phyloP scores from a whole-genome alignment of 2,888 invertebrate species.

The Hololepta plana region DNA sequence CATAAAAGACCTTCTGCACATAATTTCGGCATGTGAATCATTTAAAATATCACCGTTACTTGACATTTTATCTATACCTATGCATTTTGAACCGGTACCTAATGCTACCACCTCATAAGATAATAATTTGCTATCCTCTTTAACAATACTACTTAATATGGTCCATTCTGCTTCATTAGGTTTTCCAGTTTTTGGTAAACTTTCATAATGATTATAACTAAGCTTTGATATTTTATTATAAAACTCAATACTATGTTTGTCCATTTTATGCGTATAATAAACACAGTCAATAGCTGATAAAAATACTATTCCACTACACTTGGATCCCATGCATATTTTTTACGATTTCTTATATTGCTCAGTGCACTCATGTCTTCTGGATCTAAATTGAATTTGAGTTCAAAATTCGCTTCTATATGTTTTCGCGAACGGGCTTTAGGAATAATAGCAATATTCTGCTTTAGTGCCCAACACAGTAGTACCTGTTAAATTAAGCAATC shows the following conservation, averaged over 20 bases:
- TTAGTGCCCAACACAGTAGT: slow-evolving; percentile 56
- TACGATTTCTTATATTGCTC: slow-evolving; percentile 24
- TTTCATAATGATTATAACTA: no score
- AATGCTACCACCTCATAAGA: slow-evolving; percentile 52
- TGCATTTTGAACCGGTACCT: slow-evolving; percentile 84
- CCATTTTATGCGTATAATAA: no score
- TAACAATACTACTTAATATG: slow-evolving; percentile 54
- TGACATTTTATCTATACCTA: slow-evolving; percentile 52
- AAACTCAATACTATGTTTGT: no score
- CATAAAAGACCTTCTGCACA: slow-evolving; percentile 67
- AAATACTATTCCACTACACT: slow-evolving; percentile 26
- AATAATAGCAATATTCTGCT: slow-evolving; percentile 50
- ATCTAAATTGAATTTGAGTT: slow-evolving; percentile 37
- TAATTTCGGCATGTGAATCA: slow-evolving; percentile 85
- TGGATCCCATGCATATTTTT: slow-evolving; percentile 42
- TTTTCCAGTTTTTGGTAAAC: slow-evolving; percentile 63
- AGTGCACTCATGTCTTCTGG: slow-evolving; percentile 32
- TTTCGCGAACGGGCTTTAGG: slow-evolving; percentile 40
- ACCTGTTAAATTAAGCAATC: slow-evolving; percentile 23
- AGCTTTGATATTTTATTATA: no score
- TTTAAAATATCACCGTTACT: slow-evolving; percentile 52
- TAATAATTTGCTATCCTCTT: slow-evolving; percentile 20
- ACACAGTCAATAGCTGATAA: background rate
- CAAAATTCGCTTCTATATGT: slow-evolving; percentile 39
- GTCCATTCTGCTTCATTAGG: slow-evolving; percentile 68